Percentiles rank a stretch among this genome's conserved stretches.
phyloP scores from a whole-genome alignment of 2,797 vertebrate species.

The Anas acuta region DNA sequence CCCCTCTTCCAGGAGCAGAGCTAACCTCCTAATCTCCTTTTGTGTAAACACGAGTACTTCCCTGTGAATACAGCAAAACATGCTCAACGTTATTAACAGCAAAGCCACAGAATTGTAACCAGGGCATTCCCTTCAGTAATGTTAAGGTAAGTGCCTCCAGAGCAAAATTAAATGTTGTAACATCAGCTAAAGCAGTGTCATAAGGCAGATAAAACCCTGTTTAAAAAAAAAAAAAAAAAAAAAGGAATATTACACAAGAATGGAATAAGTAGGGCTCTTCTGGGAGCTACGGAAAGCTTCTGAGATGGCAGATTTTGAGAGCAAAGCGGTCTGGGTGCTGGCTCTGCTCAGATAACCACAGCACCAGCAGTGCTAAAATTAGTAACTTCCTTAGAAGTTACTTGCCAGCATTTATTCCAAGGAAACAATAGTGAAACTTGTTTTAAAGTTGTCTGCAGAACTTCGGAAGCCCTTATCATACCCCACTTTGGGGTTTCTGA shows the following conservation, averaged over 20 bases:
- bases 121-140: neutral
- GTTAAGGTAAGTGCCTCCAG: neutral
- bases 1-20: neutral
- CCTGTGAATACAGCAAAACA: neutral
- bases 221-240: neutral
- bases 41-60: neutral
- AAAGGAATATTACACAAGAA: neutral
- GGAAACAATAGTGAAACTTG: neutral
- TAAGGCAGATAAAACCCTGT: neutral
- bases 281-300: neutral
- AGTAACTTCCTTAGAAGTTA: neutral
- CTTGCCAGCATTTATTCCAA: neutral
- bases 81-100: neutral
- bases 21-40: neutral
- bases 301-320: neutral
- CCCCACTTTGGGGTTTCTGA: neutral
- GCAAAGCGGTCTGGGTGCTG: neutral
- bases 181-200: neutral
- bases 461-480: neutral
- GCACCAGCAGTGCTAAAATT: rapidly evolving
- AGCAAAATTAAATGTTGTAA: neutral
- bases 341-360: neutral
- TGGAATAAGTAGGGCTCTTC: neutral
- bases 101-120: neutral
- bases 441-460: neutral